phyloP scores from a whole-genome alignment of 2,113 vertebrate species.

The Tringa solitaria region DNA sequence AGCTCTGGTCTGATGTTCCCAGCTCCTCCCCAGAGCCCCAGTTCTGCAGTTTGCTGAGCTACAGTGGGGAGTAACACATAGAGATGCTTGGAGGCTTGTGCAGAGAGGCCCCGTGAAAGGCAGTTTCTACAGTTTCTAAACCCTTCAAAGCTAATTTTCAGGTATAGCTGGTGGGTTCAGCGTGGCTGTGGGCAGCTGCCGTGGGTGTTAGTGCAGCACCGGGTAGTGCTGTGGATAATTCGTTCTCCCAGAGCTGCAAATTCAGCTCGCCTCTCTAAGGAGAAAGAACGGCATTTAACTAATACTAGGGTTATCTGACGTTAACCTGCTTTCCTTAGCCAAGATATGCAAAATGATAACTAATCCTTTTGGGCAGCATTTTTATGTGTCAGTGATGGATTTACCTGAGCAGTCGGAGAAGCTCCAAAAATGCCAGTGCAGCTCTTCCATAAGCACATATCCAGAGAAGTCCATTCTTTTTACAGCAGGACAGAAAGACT shows the following conservation, averaged over 20 bases:
- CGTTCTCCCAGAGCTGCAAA: not conserved
- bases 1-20: not conserved
- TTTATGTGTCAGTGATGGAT: not conserved
- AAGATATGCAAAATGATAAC: not conserved
- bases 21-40: not conserved
- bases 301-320: not conserved
- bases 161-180: not conserved
- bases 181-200: not conserved
- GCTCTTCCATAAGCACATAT: not conserved
- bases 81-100: not conserved
- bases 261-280: not conserved
- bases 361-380: not conserved
- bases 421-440: not conserved
- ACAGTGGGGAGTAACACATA: accelerated
- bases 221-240: not conserved
- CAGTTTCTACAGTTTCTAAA: not conserved
- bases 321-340: not conserved
- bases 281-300: not conserved
- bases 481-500: not conserved
- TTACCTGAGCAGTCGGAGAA: not conserved
- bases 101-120: not conserved
- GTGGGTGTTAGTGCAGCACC: not conserved
- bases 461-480: not conserved
- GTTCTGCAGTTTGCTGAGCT: not conserved
- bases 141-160: not conserved